Evolutionary conservation across 2,797 vertebrate genomes (phyloP).

Genomic region (Tapera naevia): DNA sequence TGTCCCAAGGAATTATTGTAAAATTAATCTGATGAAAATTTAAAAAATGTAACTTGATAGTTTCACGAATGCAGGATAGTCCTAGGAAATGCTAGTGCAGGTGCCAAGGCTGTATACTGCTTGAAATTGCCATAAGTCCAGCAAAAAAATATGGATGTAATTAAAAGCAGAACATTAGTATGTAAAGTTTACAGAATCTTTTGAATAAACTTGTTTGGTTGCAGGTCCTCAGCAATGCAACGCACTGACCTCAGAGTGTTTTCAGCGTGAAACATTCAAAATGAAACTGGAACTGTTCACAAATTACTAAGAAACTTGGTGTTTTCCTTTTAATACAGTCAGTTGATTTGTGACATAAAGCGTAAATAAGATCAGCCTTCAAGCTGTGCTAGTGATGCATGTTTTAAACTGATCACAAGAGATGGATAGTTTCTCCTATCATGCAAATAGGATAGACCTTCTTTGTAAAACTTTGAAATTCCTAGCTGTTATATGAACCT

Average conservation of each 20-base stretch:
- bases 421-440: neutral
- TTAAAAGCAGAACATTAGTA: neutral
- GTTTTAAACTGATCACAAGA: neutral
- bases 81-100: neutral
- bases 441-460: neutral
- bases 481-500: neutral
- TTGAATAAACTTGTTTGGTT: neutral
- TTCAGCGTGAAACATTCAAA: neutral
- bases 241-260: neutral
- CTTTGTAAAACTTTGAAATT: neutral
- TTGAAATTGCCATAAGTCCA: neutral
- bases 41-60: neutral
- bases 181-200: neutral
- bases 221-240: neutral
- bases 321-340: neutral
- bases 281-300: conserved; percentile 29
- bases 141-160: neutral
- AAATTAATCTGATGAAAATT: neutral
- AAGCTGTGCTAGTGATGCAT: neutral
- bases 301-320: neutral
- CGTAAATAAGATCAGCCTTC: neutral
- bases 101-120: neutral
- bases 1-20: accelerated
- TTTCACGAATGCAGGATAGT: neutral
- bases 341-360: neutral